Percentiles rank a stretch among this genome's conserved stretches.
Conservation (phyloP, 2,888 invertebrate genomes). For the Ichneumon xanthorius region DNA sequence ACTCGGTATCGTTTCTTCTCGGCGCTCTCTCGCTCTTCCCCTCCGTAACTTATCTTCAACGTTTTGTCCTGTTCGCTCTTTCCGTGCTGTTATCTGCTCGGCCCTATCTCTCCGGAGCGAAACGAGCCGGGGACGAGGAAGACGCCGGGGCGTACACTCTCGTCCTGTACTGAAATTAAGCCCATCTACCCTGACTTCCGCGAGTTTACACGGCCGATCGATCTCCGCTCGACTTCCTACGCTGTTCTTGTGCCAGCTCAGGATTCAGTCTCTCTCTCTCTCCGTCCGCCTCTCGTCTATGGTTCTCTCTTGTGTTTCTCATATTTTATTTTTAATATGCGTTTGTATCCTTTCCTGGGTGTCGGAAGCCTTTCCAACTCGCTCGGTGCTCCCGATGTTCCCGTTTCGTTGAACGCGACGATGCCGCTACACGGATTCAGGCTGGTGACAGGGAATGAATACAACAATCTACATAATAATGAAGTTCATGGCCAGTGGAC, state of each 20-base stretch:
- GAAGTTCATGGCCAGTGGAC: too few species aligned
- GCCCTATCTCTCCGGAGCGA: constrained; percentile 55
- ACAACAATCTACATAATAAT: too few species aligned
- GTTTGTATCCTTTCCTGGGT: neutral
- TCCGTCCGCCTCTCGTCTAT: neutral
- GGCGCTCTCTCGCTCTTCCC: constrained; percentile 9
- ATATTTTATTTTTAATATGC: constrained; percentile 45
- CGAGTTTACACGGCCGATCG: constrained; percentile 62
- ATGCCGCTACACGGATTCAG: neutral
- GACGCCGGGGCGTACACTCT: constrained; percentile 36
- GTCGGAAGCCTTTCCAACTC: neutral
- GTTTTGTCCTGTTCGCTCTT: constrained; percentile 36
- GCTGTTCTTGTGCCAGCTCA: constrained; percentile 22
- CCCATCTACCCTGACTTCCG: constrained; percentile 62
- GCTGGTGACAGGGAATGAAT: neutral
- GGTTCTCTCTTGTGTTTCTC: constrained; percentile 17
- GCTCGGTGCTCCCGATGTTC: neutral
- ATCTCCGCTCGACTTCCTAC: constrained; percentile 62
- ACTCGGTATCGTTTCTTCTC: constrained; percentile 19
- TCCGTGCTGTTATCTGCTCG: constrained; percentile 50
- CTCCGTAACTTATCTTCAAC: constrained; percentile 55
- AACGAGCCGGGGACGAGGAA: constrained; percentile 36
- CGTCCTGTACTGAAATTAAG: constrained; percentile 65
- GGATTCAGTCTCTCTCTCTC: neutral
- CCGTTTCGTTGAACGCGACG: neutral